Conservation (phyloP, 2,888 invertebrate species). For the Elgonia sp. region DNA sequence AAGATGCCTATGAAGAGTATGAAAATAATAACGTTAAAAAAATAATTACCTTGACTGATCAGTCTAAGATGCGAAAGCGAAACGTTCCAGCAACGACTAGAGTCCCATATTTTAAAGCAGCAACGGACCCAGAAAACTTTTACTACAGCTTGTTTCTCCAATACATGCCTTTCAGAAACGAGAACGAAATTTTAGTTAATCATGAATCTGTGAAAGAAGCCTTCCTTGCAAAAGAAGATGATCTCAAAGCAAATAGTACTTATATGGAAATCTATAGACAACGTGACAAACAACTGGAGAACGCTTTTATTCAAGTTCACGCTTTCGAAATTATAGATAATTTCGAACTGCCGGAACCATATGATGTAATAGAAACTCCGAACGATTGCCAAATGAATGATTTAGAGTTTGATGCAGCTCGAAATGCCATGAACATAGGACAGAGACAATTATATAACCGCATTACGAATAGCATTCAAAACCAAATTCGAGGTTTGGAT, state of each 20-base stretch:
- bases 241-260: constrained; percentile 17
- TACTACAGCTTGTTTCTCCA: constrained; percentile 21
- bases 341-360: constrained; percentile 27
- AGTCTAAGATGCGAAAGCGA: background rate
- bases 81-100: background rate
- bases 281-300: constrained; percentile 40
- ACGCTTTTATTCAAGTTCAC: constrained; percentile 38
- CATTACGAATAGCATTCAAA: constrained; percentile 17
- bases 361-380: constrained; percentile 8
- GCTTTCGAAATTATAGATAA: constrained; percentile 45
- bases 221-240: constrained; percentile 32
- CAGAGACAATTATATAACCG: constrained; percentile 16
- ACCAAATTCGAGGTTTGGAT: background rate
- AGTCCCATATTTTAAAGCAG: constrained; percentile 21
- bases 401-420: constrained; percentile 6
- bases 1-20: background rate
- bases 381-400: constrained; percentile 26
- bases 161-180: constrained; percentile 25
- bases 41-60: too few relatives aligned
- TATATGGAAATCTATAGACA: constrained; percentile 38
- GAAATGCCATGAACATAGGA: constrained; percentile 11
- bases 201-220: constrained; percentile 15
- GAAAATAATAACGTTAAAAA: too few relatives aligned
- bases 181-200: constrained; percentile 16
- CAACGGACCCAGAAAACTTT: constrained; percentile 12